A percentile compares a stretch with the other conserved stretches of the same genome.
phyloP scores from a whole-genome alignment of 2,888 invertebrate genomes.

The Machimus atricapillus region DNA sequence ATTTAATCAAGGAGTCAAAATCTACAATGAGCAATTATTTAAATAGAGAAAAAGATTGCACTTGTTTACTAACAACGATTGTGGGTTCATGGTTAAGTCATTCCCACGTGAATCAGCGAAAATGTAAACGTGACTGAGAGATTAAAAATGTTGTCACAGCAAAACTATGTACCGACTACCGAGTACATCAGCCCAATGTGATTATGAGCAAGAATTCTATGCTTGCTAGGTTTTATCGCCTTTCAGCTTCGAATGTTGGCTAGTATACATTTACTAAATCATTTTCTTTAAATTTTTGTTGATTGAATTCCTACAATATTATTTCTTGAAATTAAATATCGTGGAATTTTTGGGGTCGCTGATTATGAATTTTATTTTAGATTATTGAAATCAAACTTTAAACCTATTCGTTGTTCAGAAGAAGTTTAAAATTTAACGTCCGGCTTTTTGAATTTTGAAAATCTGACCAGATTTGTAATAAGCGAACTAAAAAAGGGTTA shows the following conservation, averaged over 20 bases:
- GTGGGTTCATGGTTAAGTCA: not conserved
- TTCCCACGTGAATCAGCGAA: not conserved
- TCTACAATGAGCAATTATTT: not conserved
- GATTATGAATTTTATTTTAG: no score
- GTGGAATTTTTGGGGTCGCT: no score
- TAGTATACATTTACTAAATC: not conserved
- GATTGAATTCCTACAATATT: no score
- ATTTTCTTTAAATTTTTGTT: no score
- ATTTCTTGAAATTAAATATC: no score
- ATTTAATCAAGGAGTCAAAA: not conserved
- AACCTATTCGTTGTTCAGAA: no score
- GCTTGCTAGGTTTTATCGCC: not conserved
- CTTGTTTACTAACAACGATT: not conserved
- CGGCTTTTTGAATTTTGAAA: not conserved
- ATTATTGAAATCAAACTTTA: no score
- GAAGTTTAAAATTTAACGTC: no score
- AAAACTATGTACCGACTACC: not conserved
- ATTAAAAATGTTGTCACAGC: not conserved
- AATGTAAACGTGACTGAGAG: not conserved
- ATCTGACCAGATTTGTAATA: not conserved
- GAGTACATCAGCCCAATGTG: not conserved
- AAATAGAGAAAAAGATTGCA: not conserved
- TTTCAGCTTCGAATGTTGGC: not conserved
- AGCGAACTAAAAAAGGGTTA: no score
- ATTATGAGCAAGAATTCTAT: not conserved